Evolutionary conservation across 1,140 invertebrate species (phyloP), one percentile per base, ranked within the genome.

Genomic region (Nilaparvata lugens): DNA sequence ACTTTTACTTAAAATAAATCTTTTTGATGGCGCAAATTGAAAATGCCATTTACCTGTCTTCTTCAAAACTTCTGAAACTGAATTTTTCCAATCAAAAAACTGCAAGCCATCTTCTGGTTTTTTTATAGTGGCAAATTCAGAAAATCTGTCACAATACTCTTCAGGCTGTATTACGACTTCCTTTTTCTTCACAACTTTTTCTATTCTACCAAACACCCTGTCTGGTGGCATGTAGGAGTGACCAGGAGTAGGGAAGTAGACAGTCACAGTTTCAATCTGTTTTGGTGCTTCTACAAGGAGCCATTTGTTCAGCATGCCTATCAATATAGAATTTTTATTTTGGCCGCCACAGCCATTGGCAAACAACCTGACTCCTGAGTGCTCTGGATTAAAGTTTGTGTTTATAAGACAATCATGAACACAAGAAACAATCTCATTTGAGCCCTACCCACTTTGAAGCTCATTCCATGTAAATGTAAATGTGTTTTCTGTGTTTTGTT

Each of bases 291-390:
- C 42, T 52, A 25, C n/a, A 43, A 48, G 56, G 0, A 72, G 52
- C 65, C 63, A 71, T 56, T 66, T 65, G 4, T 35, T 52, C 13
- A 65, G 23, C 68, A 65, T 61, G 31, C 61, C 68, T 14, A 66
- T 62, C n/a, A 70, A 48, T 23, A 69, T 65, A 16, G 64, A 53
- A 59, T 71, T 73, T 67, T 72, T 73, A 59, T 73, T 71, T 59
- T 71, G 69, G 11, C 63, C 65, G 21, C 54, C 64, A 58, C 67
- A 71, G 7, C 64, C 66, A 67, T 71, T 67, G 28, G 66, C 64
- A 35, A 70, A 60, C 14, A 70, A 45, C 23, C 69, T 52, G 18
- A 70, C 57, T 35, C 21, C 62, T 38, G 60, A 62, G 31, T 31
- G 64, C 35, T 40, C 16, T 13, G 52, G 21, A 56, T 48, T 43